Evolutionary conservation across 2,797 vertebrate genomes (phyloP), one percentile per base, ranked within the genome.

Genomic region (Scleropages formosus): DNA sequence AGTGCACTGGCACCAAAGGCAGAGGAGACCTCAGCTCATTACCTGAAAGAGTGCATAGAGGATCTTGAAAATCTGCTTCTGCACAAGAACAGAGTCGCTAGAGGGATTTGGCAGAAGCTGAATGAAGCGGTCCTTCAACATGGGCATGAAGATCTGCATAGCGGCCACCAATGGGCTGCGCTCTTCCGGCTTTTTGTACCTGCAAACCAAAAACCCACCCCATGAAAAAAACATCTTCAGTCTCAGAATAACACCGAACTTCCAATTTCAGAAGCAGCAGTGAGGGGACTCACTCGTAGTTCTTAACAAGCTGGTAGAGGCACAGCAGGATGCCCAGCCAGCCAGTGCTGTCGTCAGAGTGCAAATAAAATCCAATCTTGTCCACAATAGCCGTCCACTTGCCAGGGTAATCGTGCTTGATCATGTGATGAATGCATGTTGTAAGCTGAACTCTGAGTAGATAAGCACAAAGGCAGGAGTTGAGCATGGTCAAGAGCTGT

Each of bases 61-160:
- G 86, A 99, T 99, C 93, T 99, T 99, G 85, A 99, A 98, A 90
- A 99, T 98, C 80, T 99, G 97, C 89, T 99, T 99, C 89, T 99
- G 98, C 75, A 99, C 95, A 67, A 99, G 94, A 73, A 99, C 96
- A 79, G 98, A 98, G 22, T 98, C 96, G 72, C 94, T 94, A 80
- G 96, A 98, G 53, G 93, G 92, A 84, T 99, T 96, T 27, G 89
- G 92, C 78, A 98, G 90, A 79, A 99, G 94, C 81, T 96, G 96
- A 82, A 98, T 98, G 77, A 98, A 98, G 68, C 96, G 94, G 18
- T 98, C 95, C 84, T 98, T 98, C 84, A 99, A 85, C 93, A 98
- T 95, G 73, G 98, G 97, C 89, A 99, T 93, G 84, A 99, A 99
- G 87, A 98, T 96, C 88, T 98, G 96, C 98, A 99, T 99, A 83